phyloP scores from a whole-genome alignment of 2,113 vertebrate species.

The Vireo altiloquus region DNA sequence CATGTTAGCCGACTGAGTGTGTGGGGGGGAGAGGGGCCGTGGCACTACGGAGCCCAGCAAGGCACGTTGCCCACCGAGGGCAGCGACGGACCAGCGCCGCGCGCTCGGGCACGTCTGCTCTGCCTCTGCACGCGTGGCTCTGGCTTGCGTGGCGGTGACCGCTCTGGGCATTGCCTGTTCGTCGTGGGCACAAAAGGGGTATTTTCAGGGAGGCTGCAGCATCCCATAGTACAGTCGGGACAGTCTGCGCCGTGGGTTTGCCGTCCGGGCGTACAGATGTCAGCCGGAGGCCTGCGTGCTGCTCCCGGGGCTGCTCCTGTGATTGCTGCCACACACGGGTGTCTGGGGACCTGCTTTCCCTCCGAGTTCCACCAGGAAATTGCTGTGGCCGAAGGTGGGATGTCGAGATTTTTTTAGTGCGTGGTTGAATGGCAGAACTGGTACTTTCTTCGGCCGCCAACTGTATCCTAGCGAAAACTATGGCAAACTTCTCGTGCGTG shows the following conservation, averaged over 20 bases:
- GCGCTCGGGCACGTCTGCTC: not conserved
- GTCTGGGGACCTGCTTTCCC: not conserved
- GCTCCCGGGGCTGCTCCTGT: not conserved
- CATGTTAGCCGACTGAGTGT: fast-evolving
- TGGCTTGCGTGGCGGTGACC: fast-evolving
- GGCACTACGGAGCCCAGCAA: not conserved
- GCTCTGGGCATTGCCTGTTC: fast-evolving
- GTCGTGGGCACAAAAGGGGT: fast-evolving
- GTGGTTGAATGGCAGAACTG: not conserved
- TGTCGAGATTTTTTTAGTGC: not conserved
- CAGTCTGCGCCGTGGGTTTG: not conserved
- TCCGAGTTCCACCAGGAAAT: not conserved
- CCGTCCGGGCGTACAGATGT: fast-evolving
- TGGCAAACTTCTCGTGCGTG: fast-evolving
- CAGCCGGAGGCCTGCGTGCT: not conserved
- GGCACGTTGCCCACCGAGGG: fast-evolving
- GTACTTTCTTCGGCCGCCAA: not conserved
- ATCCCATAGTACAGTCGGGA: fast-evolving
- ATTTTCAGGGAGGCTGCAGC: fast-evolving
- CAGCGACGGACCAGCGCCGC: fast-evolving
- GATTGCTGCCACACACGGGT: not conserved
- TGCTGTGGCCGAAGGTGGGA: not conserved
- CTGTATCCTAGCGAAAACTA: not conserved
- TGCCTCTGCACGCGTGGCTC: fast-evolving
- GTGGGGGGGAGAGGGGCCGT: not conserved